Conservation (phyloP, 2,797 vertebrate genomes). For the Hemitrygon akajei region DNA sequence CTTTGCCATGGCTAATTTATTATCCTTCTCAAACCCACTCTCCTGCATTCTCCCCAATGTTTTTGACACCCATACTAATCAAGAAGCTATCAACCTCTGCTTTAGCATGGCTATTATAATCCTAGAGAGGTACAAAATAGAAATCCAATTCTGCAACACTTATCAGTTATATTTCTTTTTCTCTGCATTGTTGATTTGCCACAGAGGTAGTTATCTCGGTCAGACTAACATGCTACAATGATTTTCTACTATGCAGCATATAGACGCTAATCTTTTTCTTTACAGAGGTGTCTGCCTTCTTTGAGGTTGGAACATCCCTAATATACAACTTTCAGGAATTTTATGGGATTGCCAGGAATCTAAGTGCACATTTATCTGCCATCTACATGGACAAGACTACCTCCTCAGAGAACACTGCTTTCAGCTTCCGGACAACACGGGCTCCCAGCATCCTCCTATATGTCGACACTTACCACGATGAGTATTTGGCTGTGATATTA, state of each 20-base stretch:
- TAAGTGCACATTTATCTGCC: conserved; percentile 24
- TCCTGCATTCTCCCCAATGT: too few species aligned
- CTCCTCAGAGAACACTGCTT: conserved; percentile 14
- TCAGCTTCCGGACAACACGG: neutral
- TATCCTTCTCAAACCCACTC: too few species aligned
- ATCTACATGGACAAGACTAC: conserved; percentile 23
- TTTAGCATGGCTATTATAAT: neutral
- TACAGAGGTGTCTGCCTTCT: conserved; percentile 31
- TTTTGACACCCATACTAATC: too few species aligned
- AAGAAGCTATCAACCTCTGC: too few species aligned
- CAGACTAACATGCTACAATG: neutral
- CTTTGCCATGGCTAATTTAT: too few species aligned
- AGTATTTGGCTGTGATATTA: conserved; percentile 24
- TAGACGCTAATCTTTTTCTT: neutral
- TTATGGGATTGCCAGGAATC: conserved; percentile 23
- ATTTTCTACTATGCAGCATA: neutral
- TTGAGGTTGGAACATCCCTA: conserved; percentile 15
- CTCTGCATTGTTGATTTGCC: too few species aligned
- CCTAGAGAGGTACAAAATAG: neutral
- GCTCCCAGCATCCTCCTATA: conserved; percentile 23
- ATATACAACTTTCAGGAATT: conserved; percentile 37
- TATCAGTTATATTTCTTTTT: neutral
- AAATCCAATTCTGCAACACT: neutral
- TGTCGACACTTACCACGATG: conserved; percentile 3
- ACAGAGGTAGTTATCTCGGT: neutral